Percentiles rank a stretch among this genome's conserved stretches.
These are phyloP conservation scores for Drosophila meridionalis DNA, from an alignment of 2,888 invertebrate species.

Conservation along the genomic window DNA sequence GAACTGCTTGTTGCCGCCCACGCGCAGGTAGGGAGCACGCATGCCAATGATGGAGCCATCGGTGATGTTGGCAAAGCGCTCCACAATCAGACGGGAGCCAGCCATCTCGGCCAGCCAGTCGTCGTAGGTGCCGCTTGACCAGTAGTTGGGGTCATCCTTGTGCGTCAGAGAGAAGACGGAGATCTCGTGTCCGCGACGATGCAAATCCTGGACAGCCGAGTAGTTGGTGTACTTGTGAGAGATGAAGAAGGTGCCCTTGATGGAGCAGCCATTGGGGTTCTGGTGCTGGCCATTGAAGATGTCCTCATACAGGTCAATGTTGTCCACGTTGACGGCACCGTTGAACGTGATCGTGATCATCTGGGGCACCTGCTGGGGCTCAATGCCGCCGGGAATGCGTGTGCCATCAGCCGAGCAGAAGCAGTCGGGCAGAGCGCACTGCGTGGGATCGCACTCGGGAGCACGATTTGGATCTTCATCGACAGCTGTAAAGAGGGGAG, in stretches of 20 bases:
- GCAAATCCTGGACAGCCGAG: conserved; percentile 94
- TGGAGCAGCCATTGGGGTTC: conserved; percentile 95
- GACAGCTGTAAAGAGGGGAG: conserved; percentile 87
- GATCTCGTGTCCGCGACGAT: conserved; percentile 96
- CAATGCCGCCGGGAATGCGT: conserved; percentile 93
- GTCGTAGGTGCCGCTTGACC: conserved; percentile 94
- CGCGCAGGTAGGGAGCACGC: conserved; percentile 94
- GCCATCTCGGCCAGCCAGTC: conserved; percentile 98
- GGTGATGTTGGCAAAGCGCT: conserved; percentile 95
- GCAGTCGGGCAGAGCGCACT: conserved; percentile 95
- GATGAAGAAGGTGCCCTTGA: conserved; percentile 95
- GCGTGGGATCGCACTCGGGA: conserved; percentile 95
- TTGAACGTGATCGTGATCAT: conserved; percentile 97
- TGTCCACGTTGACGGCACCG: conserved; percentile 96
- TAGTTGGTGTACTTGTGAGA: conserved; percentile 97
- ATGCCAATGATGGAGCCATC: conserved; percentile 96
- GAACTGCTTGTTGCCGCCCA: conserved; percentile 97
- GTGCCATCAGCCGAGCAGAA: conserved; percentile 97
- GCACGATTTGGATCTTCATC: conserved; percentile 96
- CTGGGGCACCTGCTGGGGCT: conserved; percentile 94
- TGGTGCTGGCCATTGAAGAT: conserved; percentile 93
- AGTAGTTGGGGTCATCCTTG: conserved; percentile 96
- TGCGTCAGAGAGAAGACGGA: conserved; percentile 96
- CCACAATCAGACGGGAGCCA: conserved; percentile 93
- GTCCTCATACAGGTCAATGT: conserved; percentile 96